These are phyloP conservation scores for Oenanthe melanoleuca DNA, from an alignment of 2,113 vertebrate species.

Conservation along the genomic window DNA sequence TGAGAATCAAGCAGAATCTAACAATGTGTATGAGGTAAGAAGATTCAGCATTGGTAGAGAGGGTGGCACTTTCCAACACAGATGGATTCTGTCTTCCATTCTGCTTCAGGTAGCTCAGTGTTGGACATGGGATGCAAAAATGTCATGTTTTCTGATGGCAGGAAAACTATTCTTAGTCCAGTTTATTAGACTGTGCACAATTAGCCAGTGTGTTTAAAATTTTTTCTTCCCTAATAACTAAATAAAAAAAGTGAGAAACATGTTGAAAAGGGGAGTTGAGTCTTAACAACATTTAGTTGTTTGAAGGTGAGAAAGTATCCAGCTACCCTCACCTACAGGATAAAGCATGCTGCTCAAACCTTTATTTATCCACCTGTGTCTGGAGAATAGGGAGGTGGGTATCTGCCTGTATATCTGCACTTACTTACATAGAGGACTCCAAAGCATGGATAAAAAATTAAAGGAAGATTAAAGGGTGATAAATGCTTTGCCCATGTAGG, in stretches of 20 bases:
- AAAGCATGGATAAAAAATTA: not conserved
- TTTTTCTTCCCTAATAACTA: not conserved
- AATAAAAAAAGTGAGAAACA: not conserved
- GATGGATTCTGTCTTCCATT: rapidly evolving
- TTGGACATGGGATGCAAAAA: not conserved
- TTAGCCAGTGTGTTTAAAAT: not conserved
- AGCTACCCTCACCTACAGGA: not conserved
- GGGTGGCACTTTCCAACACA: not conserved
- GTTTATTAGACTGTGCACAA: not conserved
- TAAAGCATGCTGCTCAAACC: not conserved
- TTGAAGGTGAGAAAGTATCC: not conserved
- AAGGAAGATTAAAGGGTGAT: not conserved
- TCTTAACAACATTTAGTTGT: not conserved
- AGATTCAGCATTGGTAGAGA: not conserved
- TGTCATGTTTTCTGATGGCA: not conserved
- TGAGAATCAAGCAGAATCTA: not conserved
- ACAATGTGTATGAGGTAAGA: not conserved
- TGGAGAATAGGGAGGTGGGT: not conserved
- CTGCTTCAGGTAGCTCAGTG: not conserved
- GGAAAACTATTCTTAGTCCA: not conserved
- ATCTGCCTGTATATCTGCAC: not conserved
- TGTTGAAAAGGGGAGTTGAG: not conserved
- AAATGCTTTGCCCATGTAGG: not conserved
- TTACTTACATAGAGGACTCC: not conserved
- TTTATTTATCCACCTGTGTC: not conserved